Conservation (phyloP, 64 coral and sea anemone species). For the Actinia equina region DNA sequence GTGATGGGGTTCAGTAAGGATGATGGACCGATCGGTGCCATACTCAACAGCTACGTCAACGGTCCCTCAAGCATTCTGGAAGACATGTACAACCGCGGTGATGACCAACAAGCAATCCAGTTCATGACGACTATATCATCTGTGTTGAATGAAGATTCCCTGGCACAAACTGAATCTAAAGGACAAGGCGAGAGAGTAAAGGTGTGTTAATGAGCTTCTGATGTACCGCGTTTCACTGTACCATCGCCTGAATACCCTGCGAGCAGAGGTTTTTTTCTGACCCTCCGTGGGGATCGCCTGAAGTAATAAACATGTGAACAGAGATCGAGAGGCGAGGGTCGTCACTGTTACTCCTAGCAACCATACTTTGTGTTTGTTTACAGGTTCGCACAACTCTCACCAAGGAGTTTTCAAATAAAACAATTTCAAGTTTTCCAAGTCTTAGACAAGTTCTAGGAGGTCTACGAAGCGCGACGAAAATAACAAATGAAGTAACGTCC, state of each 20-base stretch:
- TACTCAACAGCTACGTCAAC: constrained; percentile 32
- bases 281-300: too few relatives aligned
- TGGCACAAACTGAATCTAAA: neutral
- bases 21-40: constrained; percentile 28
- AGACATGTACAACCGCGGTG: constrained; percentile 13
- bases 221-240: too few relatives aligned
- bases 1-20: constrained; percentile 29
- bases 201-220: neutral
- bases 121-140: constrained; percentile 34
- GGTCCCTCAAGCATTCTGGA: constrained; percentile 39
- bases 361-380: neutral
- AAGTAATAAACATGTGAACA: too few relatives aligned
- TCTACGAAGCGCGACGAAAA: constrained; percentile 5
- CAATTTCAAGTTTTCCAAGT: constrained; percentile 32
- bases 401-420: constrained; percentile 9
- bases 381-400: constrained; percentile 47
- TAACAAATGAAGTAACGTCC: constrained; percentile 37
- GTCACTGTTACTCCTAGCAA: neutral
- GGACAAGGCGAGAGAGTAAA: neutral
- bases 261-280: too few relatives aligned
- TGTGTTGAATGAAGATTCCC: constrained; percentile 38
- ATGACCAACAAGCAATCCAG: constrained; percentile 34
- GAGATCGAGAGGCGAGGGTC: too few relatives aligned
- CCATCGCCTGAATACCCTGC: too few relatives aligned
- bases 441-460: constrained; percentile 44